Conservation (phyloP, 1,140 invertebrate species). For the Trichonephila clavata region DNA sequence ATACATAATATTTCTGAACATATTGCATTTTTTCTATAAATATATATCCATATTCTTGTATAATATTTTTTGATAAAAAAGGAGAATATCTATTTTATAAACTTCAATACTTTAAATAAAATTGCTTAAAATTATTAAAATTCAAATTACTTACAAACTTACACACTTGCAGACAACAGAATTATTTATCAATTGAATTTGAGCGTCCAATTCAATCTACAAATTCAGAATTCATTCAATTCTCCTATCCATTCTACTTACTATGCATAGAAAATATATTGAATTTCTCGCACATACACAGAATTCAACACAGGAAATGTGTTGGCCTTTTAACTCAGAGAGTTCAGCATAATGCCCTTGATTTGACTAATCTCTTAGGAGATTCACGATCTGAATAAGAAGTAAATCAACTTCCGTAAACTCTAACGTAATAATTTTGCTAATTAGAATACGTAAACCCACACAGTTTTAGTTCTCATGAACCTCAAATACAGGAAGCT, state of each 20-base stretch:
- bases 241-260: not conserved
- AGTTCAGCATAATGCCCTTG: conserved; percentile 1
- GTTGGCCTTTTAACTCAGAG: conserved; percentile 16
- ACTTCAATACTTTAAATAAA: no score
- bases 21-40: no score
- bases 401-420: conserved; percentile 13
- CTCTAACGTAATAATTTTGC: conserved; percentile 31
- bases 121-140: not conserved
- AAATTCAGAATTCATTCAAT: not conserved
- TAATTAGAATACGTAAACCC: conserved; percentile 6
- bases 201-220: not conserved
- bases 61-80: no score
- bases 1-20: no score
- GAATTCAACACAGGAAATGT: not conserved
- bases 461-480: conserved; percentile 3
- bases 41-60: no score
- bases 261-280: conserved; percentile 41
- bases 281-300: conserved; percentile 9
- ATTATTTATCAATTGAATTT: not conserved
- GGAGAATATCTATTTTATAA: no score
- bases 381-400: conserved; percentile 19
- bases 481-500: not conserved
- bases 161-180: not conserved
- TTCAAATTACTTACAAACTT: not conserved
- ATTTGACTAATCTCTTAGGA: conserved; percentile 34